These are phyloP conservation scores for Isichthys henryi DNA, from an alignment of 2,113 vertebrate species.

Conservation along the genomic window DNA sequence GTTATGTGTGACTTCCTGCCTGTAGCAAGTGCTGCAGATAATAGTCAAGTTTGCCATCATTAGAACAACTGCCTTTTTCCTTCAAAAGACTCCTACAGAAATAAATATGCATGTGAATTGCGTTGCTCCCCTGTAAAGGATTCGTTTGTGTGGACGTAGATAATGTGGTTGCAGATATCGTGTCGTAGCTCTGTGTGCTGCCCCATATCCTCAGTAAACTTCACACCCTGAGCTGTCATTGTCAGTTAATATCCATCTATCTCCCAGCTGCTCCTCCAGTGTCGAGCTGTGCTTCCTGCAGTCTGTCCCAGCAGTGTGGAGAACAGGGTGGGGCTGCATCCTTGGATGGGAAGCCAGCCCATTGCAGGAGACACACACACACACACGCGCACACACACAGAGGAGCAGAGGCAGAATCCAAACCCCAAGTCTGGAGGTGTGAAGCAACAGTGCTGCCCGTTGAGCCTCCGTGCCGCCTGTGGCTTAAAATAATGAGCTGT, in stretches of 20 bases:
- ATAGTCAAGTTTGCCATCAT: not conserved
- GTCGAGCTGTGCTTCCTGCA: not conserved
- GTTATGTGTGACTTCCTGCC: not conserved
- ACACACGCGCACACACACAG: not conserved
- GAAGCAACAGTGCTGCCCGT: not conserved
- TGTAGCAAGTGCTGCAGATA: not conserved
- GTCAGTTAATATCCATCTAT: not conserved
- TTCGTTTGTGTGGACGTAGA: not conserved
- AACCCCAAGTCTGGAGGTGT: not conserved
- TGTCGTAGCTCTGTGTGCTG: not conserved
- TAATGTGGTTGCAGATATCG: not conserved
- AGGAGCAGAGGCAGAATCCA: not conserved
- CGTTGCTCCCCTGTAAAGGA: not conserved
- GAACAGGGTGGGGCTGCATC: not conserved
- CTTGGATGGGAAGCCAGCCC: not conserved
- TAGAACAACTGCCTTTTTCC: not conserved
- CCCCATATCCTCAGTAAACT: not conserved
- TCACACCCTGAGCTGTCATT: not conserved
- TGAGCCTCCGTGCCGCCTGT: not conserved
- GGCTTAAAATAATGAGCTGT: constrained; percentile 1
- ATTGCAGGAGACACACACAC: not conserved
- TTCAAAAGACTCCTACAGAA: not conserved
- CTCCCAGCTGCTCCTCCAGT: not conserved
- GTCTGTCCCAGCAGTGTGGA: not conserved
- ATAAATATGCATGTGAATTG: not conserved